phyloP scores from a whole-genome alignment of 2,888 invertebrate species.

The Parapristionchus giblindavisi region DNA sequence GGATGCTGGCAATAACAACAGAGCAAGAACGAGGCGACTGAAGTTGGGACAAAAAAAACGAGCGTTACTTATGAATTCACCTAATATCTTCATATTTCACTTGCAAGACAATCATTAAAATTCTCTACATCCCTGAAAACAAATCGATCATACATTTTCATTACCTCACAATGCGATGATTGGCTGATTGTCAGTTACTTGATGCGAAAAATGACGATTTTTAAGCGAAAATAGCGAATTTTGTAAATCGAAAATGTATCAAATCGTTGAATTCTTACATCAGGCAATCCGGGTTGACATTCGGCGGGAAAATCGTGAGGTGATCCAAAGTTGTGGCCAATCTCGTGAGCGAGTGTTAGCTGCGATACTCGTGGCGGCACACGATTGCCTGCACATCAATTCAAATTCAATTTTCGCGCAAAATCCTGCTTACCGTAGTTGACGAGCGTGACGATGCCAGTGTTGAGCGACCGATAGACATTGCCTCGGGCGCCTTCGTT shows the following conservation, averaged over 20 bases:
- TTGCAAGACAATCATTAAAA: too few species aligned
- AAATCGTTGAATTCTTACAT: too few species aligned
- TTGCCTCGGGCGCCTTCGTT: conserved; percentile 89
- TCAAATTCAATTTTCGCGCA: too few species aligned
- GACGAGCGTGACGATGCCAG: conserved; percentile 97
- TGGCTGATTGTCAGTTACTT: background rate
- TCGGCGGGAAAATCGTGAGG: conserved; percentile 74
- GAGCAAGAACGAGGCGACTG: too few species aligned
- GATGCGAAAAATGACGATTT: background rate
- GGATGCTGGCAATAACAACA: too few species aligned
- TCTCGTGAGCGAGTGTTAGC: conserved; percentile 95
- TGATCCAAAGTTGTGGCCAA: conserved; percentile 98
- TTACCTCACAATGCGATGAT: background rate
- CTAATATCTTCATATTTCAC: too few species aligned
- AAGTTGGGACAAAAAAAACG: too few species aligned
- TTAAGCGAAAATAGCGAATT: background rate
- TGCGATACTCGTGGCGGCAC: conserved; percentile 98
- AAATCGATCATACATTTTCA: too few species aligned
- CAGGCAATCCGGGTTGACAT: conserved; percentile 37
- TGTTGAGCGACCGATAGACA: conserved; percentile 92
- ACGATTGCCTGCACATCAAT: conserved; percentile 37
- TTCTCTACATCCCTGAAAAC: too few species aligned
- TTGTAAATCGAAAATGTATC: too few species aligned
- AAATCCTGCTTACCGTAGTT: conserved; percentile 95
- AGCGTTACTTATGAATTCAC: too few species aligned